phyloP scores from a whole-genome alignment of 2,113 vertebrate genomes.

The Strix uralensis region DNA sequence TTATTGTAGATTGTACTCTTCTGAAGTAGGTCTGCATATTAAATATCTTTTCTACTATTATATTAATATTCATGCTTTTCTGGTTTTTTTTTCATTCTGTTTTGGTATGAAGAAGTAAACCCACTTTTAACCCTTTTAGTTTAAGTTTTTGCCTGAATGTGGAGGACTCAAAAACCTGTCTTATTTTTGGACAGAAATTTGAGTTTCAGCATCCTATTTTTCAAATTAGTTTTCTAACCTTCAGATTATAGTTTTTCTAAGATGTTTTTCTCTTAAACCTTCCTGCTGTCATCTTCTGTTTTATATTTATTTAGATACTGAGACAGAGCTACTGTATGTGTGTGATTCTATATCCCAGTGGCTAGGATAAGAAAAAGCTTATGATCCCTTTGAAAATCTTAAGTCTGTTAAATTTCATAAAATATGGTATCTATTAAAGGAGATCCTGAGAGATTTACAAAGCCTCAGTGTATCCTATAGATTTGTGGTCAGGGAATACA shows the following conservation, averaged over 20 bases:
- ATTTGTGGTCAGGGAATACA: not conserved
- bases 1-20: not conserved
- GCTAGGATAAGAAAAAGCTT: not conserved
- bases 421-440: not conserved
- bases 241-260: not conserved
- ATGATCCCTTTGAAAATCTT: not conserved
- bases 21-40: not conserved
- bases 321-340: not conserved
- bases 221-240: not conserved
- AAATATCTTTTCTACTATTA: not conserved
- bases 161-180: not conserved
- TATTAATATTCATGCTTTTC: not conserved
- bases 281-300: not conserved
- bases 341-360: not conserved
- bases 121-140: not conserved
- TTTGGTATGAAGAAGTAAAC: not conserved
- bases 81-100: not conserved
- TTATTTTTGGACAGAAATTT: not conserved
- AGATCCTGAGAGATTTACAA: not conserved
- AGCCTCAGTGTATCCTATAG: not conserved
- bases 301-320: not conserved
- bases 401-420: not conserved
- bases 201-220: not conserved
- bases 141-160: not conserved
- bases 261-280: not conserved